These are phyloP conservation scores for Cyphomyrus discorhynchus DNA, from an alignment of 2,113 vertebrate species.

Conservation along the genomic window DNA sequence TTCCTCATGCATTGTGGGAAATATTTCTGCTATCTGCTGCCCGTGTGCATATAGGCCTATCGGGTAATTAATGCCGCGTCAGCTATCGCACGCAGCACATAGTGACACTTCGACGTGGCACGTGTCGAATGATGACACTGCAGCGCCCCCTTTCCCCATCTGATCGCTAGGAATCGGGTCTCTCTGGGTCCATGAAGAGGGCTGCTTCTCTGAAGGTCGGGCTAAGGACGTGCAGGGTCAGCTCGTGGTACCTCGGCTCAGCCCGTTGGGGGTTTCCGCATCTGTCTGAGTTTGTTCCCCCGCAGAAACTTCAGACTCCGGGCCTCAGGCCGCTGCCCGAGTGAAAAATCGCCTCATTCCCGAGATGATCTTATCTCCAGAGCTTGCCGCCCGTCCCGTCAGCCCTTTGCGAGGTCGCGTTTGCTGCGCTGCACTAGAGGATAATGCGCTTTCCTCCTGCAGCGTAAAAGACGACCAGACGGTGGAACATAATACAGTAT, in stretches of 20 bases:
- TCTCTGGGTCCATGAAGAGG: background rate
- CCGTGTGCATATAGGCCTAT: background rate
- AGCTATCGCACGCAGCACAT: background rate
- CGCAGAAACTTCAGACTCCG: background rate
- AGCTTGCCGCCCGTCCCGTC: background rate
- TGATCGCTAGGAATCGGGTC: background rate
- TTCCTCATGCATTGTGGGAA: background rate
- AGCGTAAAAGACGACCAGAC: background rate
- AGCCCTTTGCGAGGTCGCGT: background rate
- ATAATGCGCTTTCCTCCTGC: background rate
- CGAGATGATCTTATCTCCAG: slow-evolving; percentile 32
- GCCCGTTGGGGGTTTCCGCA: background rate
- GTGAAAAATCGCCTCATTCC: slow-evolving; percentile 31
- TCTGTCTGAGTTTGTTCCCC: background rate
- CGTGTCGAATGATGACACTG: background rate
- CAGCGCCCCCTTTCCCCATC: background rate
- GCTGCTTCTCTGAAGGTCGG: background rate
- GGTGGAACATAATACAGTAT: background rate
- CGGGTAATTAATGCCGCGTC: background rate
- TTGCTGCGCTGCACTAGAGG: background rate
- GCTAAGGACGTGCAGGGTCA: background rate
- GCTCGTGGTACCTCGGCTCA: too few species aligned
- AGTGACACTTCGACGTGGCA: background rate
- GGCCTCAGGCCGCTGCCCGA: slow-evolving; percentile 13
- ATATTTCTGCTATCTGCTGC: background rate